Base-by-base conservation (phyloP, 2,113 vertebrate genomes). In the Tachycineta bicolor region DNA sequence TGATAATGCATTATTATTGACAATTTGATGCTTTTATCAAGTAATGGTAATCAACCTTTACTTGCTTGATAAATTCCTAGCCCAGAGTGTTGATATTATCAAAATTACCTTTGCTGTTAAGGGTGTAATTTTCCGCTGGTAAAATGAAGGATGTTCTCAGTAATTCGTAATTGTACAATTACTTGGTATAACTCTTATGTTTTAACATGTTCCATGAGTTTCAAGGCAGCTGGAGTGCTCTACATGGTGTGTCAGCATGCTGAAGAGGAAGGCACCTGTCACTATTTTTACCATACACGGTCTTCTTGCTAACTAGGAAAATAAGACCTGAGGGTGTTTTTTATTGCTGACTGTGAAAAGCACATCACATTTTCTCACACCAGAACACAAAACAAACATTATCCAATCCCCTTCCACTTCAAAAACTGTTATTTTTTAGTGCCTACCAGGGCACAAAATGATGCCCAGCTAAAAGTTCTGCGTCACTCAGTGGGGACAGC, bases 31-130 rank as follows among this genome's bases (percentile, higher is more conserved):
- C 47, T 91, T 79, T 90, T 90, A 91, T 85, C 85, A 75, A 83
- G 82, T 47, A 79, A 52, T 62, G n/a, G 33, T 90, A 91, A 95
- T 93, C 84, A 91, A 46, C 70, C 37, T 87, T 83, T 85, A 56
- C 74, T 87, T 76, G 74, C 79, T 87, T 94, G 76, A 94, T 93
- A 85, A 87, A 87, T 94, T 94, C 82, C 78, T 91, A 78, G 49
- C 62, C 69, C 44, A 49, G 62, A 93, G 44, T 75, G 92, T 71
- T 94, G 78, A 91, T 95, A 91, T 97, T 89, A 76, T 79, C 84
- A 91, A 79, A 93, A 96, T 91, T 90, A 91, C 78, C 49, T 91
- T 75, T 6, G 39, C 58, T 20, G 82, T 41, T 85, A 87, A 93
- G 67, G 74, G 49, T 79, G 49, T 82, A 93, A 96, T 97, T 97